phyloP scores from a whole-genome alignment of 2,888 invertebrate genomes.

The Folsomia manolachei region DNA sequence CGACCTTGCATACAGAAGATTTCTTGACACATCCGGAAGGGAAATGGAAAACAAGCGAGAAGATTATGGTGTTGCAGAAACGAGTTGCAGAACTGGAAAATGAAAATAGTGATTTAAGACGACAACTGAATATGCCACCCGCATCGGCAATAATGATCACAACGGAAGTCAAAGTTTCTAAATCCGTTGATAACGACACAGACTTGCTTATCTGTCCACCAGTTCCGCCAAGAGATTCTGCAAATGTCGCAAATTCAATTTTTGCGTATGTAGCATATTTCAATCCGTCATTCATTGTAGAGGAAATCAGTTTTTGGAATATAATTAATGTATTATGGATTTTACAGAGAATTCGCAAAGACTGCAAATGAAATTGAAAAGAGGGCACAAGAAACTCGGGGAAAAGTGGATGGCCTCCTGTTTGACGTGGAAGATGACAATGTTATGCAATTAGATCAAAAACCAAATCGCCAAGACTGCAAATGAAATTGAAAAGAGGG shows the following conservation, averaged over 20 bases:
- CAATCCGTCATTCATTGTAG: no score
- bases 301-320: no score
- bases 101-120: conserved; percentile 79
- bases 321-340: background rate
- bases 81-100: conserved; percentile 82
- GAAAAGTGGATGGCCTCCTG: conserved; percentile 37
- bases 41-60: conserved; percentile 81
- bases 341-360: conserved; percentile 27
- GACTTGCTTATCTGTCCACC: conserved; percentile 47
- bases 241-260: conserved; percentile 48
- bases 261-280: conserved; percentile 41
- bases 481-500: conserved; percentile 49
- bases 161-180: conserved; percentile 11
- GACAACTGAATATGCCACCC: conserved; percentile 62
- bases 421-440: conserved; percentile 44
- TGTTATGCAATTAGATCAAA: conserved; percentile 29
- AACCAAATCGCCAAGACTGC: conserved; percentile 48
- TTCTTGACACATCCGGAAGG: conserved; percentile 86
- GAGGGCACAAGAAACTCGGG: conserved; percentile 42
- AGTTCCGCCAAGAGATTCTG: conserved; percentile 44
- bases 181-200: conserved; percentile 31
- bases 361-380: conserved; percentile 50
- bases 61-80: conserved; percentile 72
- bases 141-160: conserved; percentile 23
- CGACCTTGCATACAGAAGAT: conserved; percentile 90